Conservation (phyloP, 2,113 vertebrate genomes). For the Dermatemys mawii region DNA sequence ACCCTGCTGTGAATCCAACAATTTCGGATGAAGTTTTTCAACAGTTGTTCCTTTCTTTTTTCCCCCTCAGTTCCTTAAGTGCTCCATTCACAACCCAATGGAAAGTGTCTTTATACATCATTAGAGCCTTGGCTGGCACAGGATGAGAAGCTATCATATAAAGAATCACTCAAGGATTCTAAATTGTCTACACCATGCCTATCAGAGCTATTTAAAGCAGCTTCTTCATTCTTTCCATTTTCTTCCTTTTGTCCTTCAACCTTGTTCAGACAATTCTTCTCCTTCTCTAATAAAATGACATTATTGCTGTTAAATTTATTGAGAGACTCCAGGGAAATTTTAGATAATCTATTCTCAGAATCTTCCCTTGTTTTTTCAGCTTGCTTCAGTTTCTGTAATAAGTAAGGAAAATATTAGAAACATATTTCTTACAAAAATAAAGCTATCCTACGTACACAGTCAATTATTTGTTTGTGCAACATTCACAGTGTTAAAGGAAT, state of each 20-base stretch:
- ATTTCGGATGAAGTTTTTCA: not conserved
- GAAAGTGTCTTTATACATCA: slow-evolving; percentile 71
- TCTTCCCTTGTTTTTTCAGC: slow-evolving; percentile 79
- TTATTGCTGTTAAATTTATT: slow-evolving; percentile 83
- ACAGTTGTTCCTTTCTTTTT: not conserved
- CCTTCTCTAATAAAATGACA: slow-evolving; percentile 76
- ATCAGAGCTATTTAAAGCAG: slow-evolving; percentile 70
- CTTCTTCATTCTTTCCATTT: slow-evolving; percentile 71
- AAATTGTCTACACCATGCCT: slow-evolving; percentile 77
- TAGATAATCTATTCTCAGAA: slow-evolving; percentile 73
- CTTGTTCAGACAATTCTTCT: slow-evolving; percentile 68
- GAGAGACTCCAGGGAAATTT: slow-evolving; percentile 87
- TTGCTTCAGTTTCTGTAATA: slow-evolving; percentile 84
- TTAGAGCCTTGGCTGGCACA: slow-evolving; percentile 88
- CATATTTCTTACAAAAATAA: slow-evolving; percentile 69
- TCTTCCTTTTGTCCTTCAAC: slow-evolving; percentile 72
- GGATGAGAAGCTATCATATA: slow-evolving; percentile 92
- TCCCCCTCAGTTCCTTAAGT: not conserved
- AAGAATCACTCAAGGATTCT: slow-evolving; percentile 88
- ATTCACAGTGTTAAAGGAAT: slow-evolving; percentile 60
- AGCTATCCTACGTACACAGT: slow-evolving; percentile 56
- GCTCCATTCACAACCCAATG: not conserved
- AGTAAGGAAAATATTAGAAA: slow-evolving; percentile 75
- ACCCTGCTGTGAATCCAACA: not conserved
- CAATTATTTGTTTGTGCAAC: slow-evolving; percentile 56